phyloP scores from a whole-genome alignment of 2,888 invertebrate genomes.

The Tenthredo livida region DNA sequence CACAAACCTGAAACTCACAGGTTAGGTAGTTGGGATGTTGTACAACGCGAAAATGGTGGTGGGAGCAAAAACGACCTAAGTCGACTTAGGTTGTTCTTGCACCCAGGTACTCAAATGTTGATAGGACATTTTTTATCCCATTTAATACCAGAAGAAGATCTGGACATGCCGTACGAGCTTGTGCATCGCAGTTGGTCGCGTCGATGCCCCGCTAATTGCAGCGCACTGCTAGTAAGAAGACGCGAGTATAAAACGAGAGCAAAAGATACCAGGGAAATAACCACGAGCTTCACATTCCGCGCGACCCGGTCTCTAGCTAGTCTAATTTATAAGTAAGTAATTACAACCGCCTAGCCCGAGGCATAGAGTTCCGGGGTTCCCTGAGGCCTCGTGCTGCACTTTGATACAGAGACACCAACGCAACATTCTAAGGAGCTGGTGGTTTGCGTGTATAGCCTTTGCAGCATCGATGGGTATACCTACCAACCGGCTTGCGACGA shows the following conservation, averaged over 20 bases:
- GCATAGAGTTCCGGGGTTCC: constrained; percentile 46
- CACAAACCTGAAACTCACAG: too few species aligned
- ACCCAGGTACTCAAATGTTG: too few species aligned
- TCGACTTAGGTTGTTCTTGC: too few species aligned
- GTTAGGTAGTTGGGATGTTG: too few species aligned
- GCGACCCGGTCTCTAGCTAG: not conserved
- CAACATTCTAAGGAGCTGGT: not conserved
- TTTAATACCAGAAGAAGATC: not conserved
- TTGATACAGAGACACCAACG: constrained; percentile 1
- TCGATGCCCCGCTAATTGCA: constrained; percentile 43
- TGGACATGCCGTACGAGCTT: not conserved
- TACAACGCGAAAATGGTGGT: too few species aligned
- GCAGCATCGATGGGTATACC: not conserved
- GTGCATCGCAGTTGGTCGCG: not conserved
- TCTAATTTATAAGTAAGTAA: constrained; percentile 53
- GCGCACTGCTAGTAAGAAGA: constrained; percentile 1
- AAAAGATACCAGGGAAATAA: constrained; percentile 30
- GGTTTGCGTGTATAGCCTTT: not conserved
- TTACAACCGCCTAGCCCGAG: constrained; percentile 31
- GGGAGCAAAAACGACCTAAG: too few species aligned
- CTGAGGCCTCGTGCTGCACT: not conserved
- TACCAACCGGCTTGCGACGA: constrained; percentile 23
- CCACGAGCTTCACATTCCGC: constrained; percentile 35
- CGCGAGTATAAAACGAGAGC: constrained; percentile 38
- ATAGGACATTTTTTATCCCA: not conserved